Evolutionary conservation across 2,888 invertebrate genomes (phyloP).

Genomic region (Spisula solida): DNA sequence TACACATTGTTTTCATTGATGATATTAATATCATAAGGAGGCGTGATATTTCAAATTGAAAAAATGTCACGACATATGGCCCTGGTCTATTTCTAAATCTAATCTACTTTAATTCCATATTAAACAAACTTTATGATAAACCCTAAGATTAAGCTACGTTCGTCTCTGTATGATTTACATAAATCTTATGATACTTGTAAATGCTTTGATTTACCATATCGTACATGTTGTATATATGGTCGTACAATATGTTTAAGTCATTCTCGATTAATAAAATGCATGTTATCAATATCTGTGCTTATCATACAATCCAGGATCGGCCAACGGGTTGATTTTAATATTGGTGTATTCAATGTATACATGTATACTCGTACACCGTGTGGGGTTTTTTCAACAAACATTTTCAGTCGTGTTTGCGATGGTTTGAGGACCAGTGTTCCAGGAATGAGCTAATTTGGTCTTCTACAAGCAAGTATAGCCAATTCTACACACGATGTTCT

Average conservation of each 20-base stretch:
- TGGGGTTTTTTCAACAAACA: too few species aligned
- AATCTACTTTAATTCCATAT: background rate
- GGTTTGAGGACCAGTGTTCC: too few species aligned
- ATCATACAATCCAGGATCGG: background rate
- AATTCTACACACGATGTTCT: too few species aligned
- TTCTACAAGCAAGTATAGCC: too few species aligned
- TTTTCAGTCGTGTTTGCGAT: too few species aligned
- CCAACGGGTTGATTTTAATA: constrained; percentile 8
- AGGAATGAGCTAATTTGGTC: too few species aligned
- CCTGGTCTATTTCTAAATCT: background rate
- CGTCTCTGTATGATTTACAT: background rate
- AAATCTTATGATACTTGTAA: background rate
- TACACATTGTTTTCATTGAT: background rate
- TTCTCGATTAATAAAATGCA: background rate
- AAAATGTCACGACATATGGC: background rate
- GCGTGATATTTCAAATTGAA: background rate
- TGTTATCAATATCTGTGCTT: background rate
- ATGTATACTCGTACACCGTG: background rate
- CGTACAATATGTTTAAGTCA: background rate
- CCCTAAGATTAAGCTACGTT: background rate
- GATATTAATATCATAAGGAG: background rate
- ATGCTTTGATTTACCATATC: background rate
- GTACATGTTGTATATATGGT: background rate
- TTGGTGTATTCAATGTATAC: background rate
- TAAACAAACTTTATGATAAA: background rate